Evolutionary conservation across 2,888 invertebrate species (phyloP), one percentile per base, ranked within the genome.

Genomic region (Tribolium freemani): DNA sequence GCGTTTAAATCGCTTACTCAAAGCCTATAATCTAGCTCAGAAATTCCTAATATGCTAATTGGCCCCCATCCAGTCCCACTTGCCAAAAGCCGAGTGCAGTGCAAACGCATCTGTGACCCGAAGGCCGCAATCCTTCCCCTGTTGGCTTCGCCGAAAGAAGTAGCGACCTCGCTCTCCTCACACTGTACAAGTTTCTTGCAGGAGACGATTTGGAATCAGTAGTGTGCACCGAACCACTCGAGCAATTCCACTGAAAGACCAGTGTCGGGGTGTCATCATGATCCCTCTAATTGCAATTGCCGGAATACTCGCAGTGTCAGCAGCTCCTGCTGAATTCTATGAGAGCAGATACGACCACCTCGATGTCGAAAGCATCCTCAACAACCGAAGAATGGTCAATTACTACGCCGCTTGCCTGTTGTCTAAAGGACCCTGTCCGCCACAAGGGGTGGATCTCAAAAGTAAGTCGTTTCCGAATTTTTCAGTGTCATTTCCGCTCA

Each of bases 371-470:
- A 89, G 90, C 53, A 89, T 93, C 78, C 88, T 94, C 79, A 89
- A 89, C 57, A 93, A 91, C 83, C 91, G 91, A 78, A 88, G 93
- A 80, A 86, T 94, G 77, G 89, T 94, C 58, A 90, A 89, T 75
- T 91, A 92, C 81, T 93, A 94, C 86, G 90, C 92, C 78, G 90
- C 91, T 70, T 94, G 94, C 83, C 86, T 94, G 60, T 87, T 93
- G 71, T 90, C 89, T 76, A 88, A 89, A 75, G 91, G 91, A 77
- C 90, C 92, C 58, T 93, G 93, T 84, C 90, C 93, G 45, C 92
- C 93, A 1, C 93, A 93, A 87, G 93, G 93, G 76, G 89, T 90
- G 79, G 91, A 91, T 72, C 86, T 93, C 68, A 93, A 91, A 89
- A 88, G 93, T 93, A 86, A 92, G 93, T 92, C 30, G 9, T 63